phyloP scores from a whole-genome alignment of 2,113 vertebrate species.

The Leucopsar rothschildi region DNA sequence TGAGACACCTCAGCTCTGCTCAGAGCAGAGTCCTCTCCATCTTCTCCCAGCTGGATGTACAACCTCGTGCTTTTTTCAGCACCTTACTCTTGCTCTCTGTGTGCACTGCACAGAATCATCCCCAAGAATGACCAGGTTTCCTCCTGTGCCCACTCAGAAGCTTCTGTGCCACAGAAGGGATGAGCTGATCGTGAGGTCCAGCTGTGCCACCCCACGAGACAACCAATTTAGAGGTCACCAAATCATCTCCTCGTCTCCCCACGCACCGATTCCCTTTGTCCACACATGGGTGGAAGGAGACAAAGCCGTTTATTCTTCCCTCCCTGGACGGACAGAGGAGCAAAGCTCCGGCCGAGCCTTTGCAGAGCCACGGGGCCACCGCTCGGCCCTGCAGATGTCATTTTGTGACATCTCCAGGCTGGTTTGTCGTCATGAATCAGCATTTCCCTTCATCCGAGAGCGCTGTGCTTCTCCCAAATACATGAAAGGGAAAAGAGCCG shows the following conservation, averaged over 20 bases:
- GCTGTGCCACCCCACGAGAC: not conserved
- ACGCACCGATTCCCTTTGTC: not conserved
- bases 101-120: rapidly evolving
- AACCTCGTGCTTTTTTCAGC: rapidly evolving
- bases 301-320: not conserved
- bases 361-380: not conserved
- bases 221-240: not conserved
- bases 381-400: not conserved
- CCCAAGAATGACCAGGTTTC: rapidly evolving
- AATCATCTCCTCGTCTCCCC: not conserved
- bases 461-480: not conserved
- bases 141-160: not conserved
- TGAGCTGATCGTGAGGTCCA: not conserved
- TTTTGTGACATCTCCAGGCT: slow-evolving; percentile 6
- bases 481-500: not conserved
- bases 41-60: not conserved
- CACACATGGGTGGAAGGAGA: not conserved
- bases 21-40: too few species aligned
- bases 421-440: slow-evolving; percentile 32
- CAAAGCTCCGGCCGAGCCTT: not conserved
- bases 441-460: not conserved
- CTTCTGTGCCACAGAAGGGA: not conserved
- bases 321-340: not conserved
- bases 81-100: rapidly evolving
- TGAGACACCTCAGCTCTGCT: not conserved